A percentile compares a stretch with the other conserved stretches of the same genome.
Conservation (phyloP, 2,113 vertebrate species). For the Eretmochelys imbricata region DNA sequence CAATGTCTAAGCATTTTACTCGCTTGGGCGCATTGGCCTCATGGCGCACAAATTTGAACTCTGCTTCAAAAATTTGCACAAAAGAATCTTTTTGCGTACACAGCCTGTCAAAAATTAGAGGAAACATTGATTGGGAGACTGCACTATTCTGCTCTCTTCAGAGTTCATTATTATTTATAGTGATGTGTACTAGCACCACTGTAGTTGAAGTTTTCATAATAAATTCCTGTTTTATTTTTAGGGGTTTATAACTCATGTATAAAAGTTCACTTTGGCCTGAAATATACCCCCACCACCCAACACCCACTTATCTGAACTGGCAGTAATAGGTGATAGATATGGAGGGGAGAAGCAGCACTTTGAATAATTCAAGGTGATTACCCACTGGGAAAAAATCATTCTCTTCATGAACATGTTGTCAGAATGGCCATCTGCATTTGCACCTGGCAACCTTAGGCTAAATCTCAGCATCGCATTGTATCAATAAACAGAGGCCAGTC, state of each 20-base stretch:
- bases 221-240: conserved; percentile 70
- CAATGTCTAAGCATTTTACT: no score
- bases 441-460: conserved; percentile 15
- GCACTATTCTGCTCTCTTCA: conserved; percentile 18
- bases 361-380: conserved; percentile 73
- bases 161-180: conserved; percentile 57
- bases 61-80: no score
- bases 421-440: conserved; percentile 19
- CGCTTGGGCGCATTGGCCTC: no score
- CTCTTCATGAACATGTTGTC: conserved; percentile 52
- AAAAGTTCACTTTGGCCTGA: conserved; percentile 62
- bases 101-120: no score
- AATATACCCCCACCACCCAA: conserved; percentile 51
- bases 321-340: conserved; percentile 61
- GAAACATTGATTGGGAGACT: background rate
- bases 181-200: conserved; percentile 32
- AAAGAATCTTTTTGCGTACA: no score
- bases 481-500: conserved; percentile 24
- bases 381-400: conserved; percentile 58
- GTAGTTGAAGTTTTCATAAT: conserved; percentile 54
- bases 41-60: no score
- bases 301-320: conserved; percentile 11
- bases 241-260: conserved; percentile 60
- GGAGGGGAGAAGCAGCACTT: conserved; percentile 40
- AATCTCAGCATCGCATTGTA: conserved; percentile 12